Conservation (phyloP, 2,888 invertebrate species). For the Brachyopa scutellaris region DNA sequence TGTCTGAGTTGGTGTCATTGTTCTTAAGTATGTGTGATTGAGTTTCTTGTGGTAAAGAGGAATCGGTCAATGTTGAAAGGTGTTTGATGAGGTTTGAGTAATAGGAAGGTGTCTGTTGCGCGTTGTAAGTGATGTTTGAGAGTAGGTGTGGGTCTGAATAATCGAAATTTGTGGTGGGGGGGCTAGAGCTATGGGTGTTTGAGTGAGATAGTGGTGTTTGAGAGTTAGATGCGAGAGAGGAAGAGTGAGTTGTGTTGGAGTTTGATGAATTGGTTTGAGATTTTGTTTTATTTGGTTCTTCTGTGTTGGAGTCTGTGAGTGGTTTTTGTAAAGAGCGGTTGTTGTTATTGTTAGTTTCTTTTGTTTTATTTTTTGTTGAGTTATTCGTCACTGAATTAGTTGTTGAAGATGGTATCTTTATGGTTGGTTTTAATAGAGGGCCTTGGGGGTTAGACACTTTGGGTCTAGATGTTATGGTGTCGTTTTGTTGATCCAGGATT, state of each 20-base stretch:
- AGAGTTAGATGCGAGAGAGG: no score
- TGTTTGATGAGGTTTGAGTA: conserved; percentile 4
- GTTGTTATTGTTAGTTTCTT: neutral
- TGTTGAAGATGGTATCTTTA: neutral
- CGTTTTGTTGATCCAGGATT: neutral
- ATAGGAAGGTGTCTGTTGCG: neutral
- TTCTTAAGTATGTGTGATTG: neutral
- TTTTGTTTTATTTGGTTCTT: neutral
- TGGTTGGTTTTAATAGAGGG: neutral
- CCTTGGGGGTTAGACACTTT: neutral
- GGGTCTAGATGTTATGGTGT: neutral
- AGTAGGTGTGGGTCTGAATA: neutral
- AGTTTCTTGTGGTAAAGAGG: neutral
- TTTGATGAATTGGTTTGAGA: neutral
- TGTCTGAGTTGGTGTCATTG: neutral
- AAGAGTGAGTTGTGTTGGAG: neutral
- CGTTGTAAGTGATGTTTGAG: neutral
- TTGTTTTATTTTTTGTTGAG: neutral
- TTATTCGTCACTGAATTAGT: neutral
- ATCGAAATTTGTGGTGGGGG: neutral
- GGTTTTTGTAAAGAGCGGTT: neutral
- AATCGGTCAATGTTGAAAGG: neutral
- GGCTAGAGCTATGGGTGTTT: neutral
- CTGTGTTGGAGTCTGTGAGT: neutral
- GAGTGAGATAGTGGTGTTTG: neutral